phyloP scores from a whole-genome alignment of 2,113 vertebrate species.

The Myiozetetes cayanensis region DNA sequence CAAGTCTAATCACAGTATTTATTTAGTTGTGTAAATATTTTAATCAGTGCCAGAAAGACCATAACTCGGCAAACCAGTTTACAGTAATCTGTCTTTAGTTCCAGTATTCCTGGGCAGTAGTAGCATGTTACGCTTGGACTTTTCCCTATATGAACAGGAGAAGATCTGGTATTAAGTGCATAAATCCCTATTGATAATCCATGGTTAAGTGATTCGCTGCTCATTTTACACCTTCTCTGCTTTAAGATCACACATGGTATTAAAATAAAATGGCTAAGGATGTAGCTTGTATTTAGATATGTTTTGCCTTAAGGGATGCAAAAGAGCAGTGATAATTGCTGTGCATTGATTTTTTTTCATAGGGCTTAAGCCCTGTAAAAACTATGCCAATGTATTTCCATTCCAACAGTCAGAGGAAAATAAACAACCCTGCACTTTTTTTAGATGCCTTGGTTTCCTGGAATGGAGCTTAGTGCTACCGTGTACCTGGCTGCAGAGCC shows the following conservation, averaged over 20 bases:
- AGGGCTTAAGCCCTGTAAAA: conserved; percentile 64
- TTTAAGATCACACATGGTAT: conserved; percentile 42
- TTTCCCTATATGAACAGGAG: conserved; percentile 20
- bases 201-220: conserved; percentile 22
- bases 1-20: conserved; percentile 57
- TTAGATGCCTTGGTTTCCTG: conserved; percentile 71
- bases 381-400: conserved; percentile 63
- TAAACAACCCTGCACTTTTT: conserved; percentile 70
- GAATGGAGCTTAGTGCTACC: conserved; percentile 73
- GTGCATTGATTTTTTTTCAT: conserved; percentile 55
- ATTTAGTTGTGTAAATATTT: conserved; percentile 49
- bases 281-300: conserved; percentile 32
- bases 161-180: conserved; percentile 39
- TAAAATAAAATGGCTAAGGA: conserved; percentile 43
- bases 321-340: conserved; percentile 69
- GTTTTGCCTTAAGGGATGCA: conserved; percentile 72
- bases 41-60: conserved; percentile 53
- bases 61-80: conserved; percentile 49
- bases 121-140: conserved; percentile 35
- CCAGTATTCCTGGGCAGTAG: conserved; percentile 34
- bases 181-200: conserved; percentile 41
- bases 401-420: conserved; percentile 54
- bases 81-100: conserved; percentile 32
- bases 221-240: conserved; percentile 44
- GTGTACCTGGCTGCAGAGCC: conserved; percentile 68